Evolutionary conservation across 2,888 invertebrate genomes (phyloP), one percentile per base, ranked within the genome.

Genomic region (Chymomyza procnemis): DNA sequence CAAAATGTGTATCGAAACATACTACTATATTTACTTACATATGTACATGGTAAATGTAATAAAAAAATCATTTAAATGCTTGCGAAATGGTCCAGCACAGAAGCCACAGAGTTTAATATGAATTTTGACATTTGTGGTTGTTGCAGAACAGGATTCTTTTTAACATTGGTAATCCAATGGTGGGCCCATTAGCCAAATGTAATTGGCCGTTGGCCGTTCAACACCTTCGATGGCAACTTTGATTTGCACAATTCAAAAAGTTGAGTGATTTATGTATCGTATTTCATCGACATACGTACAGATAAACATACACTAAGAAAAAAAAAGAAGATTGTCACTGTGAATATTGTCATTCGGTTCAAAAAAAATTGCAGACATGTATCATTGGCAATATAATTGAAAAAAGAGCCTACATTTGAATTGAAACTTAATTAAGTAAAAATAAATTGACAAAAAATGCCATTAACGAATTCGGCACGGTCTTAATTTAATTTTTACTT

Each of bases 221-320:
- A 80, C 82, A 80, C 80, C 85, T 84, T 79, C 65, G 59, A 59
- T 64, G 70, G 64, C 64, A 66, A 78, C 71, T 73, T 81, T 79
- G 85, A 80, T 81, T 80, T 70, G 67, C 69, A 68, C 79, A 79
- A 79, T 71, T 73, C 63, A 64, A 58, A 54, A 54, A 21, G 54
- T 77, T 80, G 84, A 84, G 81, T 80, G 84, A 80, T 83, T 80
- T 76, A 78, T 71, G 54, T 14, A 21, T 21, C 54, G 12, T 56
- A 30, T 56, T 56, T 56, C 26, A 56, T 34, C 56, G 56, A 30
- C 18, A 30, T 34, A 46, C 9, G 12, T 12, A 41, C 12, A 12
- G 12, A 41, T 41, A 41, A 41, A 9, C 34, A 41, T 41, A 41
- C 34, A 41, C 34, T 41, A 41, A 41, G 3, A 41, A 12, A 41